A percentile compares a stretch with the other conserved stretches of the same genome.
These are phyloP conservation scores for Tetramorium alpestre DNA, from an alignment of 1,140 invertebrate species.

Conservation along the genomic window DNA sequence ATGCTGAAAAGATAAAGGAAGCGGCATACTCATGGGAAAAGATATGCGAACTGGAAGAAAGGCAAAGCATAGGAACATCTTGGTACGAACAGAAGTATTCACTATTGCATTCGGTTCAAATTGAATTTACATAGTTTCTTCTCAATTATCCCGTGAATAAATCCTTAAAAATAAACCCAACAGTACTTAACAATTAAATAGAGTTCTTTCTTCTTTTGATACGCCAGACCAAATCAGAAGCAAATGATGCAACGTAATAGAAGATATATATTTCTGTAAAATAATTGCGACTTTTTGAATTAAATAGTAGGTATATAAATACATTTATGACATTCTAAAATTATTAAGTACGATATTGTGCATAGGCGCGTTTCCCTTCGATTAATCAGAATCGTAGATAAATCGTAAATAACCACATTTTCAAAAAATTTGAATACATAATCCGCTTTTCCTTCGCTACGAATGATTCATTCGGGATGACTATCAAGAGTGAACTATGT, in stretches of 20 bases:
- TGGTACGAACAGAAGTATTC: slow-evolving; percentile 72
- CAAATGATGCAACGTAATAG: not conserved
- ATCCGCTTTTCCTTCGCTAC: not conserved
- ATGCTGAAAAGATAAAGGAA: slow-evolving; percentile 4
- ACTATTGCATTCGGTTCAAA: slow-evolving; percentile 72
- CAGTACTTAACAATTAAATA: not conserved
- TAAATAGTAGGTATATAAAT: too few relatives aligned
- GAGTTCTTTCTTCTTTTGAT: not conserved
- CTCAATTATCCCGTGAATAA: not conserved
- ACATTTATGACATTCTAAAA: not conserved
- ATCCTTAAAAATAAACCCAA: not conserved
- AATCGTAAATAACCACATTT: not conserved
- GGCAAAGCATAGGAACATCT: slow-evolving; percentile 65
- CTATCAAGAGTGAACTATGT: slow-evolving; percentile 16
- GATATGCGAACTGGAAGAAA: slow-evolving; percentile 64
- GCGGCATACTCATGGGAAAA: not conserved
- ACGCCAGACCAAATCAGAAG: not conserved
- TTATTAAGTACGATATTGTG: not conserved
- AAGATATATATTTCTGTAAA: not conserved
- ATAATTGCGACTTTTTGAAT: not conserved
- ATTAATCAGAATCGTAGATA: slow-evolving; percentile 2
- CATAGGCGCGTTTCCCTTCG: not conserved
- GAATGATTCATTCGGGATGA: slow-evolving; percentile 15
- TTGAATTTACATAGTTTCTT: slow-evolving; percentile 26
- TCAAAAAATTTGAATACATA: not conserved